A percentile compares a stretch with the other conserved stretches of the same genome.
phyloP scores from a whole-genome alignment of 1,140 invertebrate genomes.

The Achroia grisella region DNA sequence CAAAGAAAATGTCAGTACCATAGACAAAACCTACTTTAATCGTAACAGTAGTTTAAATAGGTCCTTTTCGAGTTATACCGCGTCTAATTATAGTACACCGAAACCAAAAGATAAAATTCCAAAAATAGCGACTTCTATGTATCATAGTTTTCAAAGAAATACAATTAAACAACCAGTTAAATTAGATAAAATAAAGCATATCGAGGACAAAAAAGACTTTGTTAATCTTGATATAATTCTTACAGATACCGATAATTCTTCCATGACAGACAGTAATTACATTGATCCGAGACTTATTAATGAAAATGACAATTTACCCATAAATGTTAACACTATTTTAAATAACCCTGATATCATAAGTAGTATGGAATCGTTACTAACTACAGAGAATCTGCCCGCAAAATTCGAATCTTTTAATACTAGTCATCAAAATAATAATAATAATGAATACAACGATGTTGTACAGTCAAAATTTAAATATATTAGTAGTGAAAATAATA shows the following conservation, averaged over 20 bases:
- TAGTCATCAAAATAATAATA: constrained; percentile 23
- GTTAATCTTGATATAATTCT: constrained; percentile 60
- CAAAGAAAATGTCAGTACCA: constrained; percentile 59
- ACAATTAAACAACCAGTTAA: constrained; percentile 59
- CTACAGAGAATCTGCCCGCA: constrained; percentile 60
- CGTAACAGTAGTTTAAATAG: constrained; percentile 53
- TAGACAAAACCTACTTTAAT: constrained; percentile 51
- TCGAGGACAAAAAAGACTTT: constrained; percentile 51
- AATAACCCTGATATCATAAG: constrained; percentile 68
- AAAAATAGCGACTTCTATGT: constrained; percentile 63
- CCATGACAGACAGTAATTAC: constrained; percentile 65
- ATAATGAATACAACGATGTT: constrained; percentile 28
- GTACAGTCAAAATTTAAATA: constrained; percentile 16
- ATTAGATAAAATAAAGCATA: constrained; percentile 62
- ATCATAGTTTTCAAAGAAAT: constrained; percentile 60
- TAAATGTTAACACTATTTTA: constrained; percentile 63
- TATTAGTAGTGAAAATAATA: constrained; percentile 44
- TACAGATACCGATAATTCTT: constrained; percentile 52
- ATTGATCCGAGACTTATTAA: constrained; percentile 66
- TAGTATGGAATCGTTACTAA: constrained; percentile 64
- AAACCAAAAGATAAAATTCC: constrained; percentile 67
- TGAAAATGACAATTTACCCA: constrained; percentile 66
- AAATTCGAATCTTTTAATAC: constrained; percentile 62
- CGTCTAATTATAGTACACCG: constrained; percentile 56
- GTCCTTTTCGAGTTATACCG: constrained; percentile 61